phyloP scores from a whole-genome alignment of 2,113 vertebrate species.

The Greenwoodochromis staneri region DNA sequence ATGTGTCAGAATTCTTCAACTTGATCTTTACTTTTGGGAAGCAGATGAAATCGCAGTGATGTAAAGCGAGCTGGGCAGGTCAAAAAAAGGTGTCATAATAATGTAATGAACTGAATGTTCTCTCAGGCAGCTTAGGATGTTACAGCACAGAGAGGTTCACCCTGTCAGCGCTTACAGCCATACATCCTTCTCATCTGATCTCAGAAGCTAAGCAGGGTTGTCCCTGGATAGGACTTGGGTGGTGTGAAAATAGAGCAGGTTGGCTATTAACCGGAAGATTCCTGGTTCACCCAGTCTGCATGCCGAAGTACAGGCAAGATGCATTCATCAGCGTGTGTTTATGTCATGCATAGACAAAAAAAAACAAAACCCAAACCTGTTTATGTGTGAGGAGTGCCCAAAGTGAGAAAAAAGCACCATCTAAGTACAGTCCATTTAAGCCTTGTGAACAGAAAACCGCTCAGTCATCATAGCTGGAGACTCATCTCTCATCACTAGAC shows the following conservation, averaged over 20 bases:
- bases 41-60: not conserved
- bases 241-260: not conserved
- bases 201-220: not conserved
- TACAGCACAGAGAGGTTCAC: not conserved
- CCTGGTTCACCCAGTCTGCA: not conserved
- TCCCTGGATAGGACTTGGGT: not conserved
- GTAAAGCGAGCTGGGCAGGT: not conserved
- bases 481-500: not conserved
- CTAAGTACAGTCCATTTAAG: not conserved
- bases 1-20: not conserved
- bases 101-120: not conserved
- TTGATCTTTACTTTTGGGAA: not conserved
- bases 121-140: not conserved
- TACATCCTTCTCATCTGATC: not conserved
- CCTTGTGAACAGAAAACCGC: not conserved
- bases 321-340: not conserved
- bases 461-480: not conserved
- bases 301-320: not conserved
- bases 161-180: not conserved
- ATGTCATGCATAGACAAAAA: not conserved
- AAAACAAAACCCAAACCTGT: rapidly evolving
- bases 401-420: not conserved
- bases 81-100: not conserved
- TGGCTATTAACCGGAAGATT: not conserved
- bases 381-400: not conserved